Evolutionary conservation across 2,797 vertebrate genomes (phyloP).

Genomic region (Prionace glauca): DNA sequence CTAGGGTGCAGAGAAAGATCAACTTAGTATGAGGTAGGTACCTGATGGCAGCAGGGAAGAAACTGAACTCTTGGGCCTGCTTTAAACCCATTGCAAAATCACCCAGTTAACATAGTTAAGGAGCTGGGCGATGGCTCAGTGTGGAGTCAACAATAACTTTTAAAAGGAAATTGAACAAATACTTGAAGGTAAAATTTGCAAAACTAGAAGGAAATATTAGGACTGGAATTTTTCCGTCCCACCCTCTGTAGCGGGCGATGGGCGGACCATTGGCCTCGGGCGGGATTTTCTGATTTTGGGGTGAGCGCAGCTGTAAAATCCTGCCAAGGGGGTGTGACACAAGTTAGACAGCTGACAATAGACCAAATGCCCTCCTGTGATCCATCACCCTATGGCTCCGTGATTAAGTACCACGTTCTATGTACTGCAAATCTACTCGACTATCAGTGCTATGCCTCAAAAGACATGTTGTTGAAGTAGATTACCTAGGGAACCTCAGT

Average conservation of each 20-base stretch:
- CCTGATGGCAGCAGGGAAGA: no score
- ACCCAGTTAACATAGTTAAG: neutral
- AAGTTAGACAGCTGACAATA: neutral
- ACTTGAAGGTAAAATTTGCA: neutral
- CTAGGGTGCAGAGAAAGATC: no score
- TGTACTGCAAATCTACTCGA: neutral
- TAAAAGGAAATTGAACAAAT: neutral
- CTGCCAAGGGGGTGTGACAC: neutral
- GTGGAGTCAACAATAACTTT: neutral
- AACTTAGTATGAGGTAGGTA: no score
- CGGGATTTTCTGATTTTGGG: no score
- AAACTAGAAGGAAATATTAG: neutral
- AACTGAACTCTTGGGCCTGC: neutral
- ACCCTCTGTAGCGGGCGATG: no score
- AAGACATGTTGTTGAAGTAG: neutral
- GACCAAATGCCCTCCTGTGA: neutral
- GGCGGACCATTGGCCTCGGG: no score
- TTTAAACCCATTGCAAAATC: neutral
- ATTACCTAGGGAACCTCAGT: neutral
- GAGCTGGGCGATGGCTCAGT: no score
- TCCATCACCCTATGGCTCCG: neutral
- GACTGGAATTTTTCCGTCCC: no score
- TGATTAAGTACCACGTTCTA: neutral
- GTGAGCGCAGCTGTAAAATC: no score
- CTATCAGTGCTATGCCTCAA: neutral